phyloP scores from a whole-genome alignment of 2,113 vertebrate genomes.

The Zonotrichia leucophrys region DNA sequence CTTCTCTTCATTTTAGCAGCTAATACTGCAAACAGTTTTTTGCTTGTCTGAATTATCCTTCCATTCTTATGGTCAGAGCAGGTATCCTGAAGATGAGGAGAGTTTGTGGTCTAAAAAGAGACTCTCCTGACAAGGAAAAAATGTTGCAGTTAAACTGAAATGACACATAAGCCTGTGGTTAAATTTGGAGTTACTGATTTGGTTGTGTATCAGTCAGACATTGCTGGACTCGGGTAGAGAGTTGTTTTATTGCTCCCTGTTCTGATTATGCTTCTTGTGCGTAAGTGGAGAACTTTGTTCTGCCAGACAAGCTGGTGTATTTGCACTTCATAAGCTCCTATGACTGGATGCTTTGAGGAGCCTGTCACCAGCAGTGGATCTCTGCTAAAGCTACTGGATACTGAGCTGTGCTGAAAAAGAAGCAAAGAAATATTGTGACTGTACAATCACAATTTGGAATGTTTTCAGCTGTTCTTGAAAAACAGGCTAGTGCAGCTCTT shows the following conservation, averaged over 20 bases:
- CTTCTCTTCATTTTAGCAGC: not conserved
- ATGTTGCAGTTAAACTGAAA: not conserved
- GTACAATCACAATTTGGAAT: not conserved
- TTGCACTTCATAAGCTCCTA: not conserved
- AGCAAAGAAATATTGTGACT: not conserved
- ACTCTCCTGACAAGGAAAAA: not conserved
- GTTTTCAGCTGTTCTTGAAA: not conserved
- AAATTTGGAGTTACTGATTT: not conserved
- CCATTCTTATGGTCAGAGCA: not conserved
- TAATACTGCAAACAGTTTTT: not conserved
- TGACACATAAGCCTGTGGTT: not conserved
- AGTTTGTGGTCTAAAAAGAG: not conserved
- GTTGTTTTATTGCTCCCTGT: not conserved
- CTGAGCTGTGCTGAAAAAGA: not conserved
- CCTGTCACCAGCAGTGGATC: not conserved
- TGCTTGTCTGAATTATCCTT: not conserved
- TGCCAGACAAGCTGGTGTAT: not conserved
- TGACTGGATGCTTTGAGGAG: not conserved
- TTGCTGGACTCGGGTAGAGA: not conserved
- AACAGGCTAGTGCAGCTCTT: not conserved
- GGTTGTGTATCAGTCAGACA: not conserved
- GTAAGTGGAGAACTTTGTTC: slow-evolving; percentile 7
- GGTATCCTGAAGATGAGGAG: not conserved
- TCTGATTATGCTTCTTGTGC: not conserved
- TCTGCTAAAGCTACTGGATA: not conserved